A percentile compares a stretch with the other conserved stretches of the same genome.
These are phyloP conservation scores for Muscidifurax raptorellus DNA, from an alignment of 1,140 invertebrate species.

Conservation along the genomic window DNA sequence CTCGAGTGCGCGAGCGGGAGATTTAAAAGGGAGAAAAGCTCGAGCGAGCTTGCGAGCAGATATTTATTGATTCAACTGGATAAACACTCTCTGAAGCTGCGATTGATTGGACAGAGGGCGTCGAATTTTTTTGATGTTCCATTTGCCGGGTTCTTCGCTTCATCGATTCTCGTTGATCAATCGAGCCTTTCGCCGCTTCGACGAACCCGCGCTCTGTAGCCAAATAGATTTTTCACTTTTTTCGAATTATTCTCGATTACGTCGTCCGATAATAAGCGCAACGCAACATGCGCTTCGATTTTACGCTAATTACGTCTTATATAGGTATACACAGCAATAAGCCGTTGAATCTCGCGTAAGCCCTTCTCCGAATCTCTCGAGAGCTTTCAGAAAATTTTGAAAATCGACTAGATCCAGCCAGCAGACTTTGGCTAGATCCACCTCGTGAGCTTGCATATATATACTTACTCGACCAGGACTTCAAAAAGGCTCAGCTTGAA, in stretches of 20 bases:
- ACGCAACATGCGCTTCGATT: not conserved
- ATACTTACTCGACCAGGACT: not conserved
- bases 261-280: too few species aligned
- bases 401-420: not conserved
- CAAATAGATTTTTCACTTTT: not conserved
- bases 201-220: not conserved
- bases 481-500: not conserved
- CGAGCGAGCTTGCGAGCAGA: not conserved
- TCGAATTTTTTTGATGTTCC: not conserved
- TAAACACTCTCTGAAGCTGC: slow-evolving; percentile 53
- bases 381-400: not conserved
- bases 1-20: not conserved
- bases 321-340: not conserved
- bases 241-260: not conserved
- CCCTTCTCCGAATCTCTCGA: not conserved
- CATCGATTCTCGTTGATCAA: not conserved
- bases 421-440: not conserved
- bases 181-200: not conserved
- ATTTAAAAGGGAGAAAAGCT: not conserved
- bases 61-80: slow-evolving; percentile 57
- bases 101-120: slow-evolving; percentile 46
- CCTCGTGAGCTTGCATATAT: too few species aligned
- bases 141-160: not conserved
- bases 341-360: too few species aligned
- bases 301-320: too few species aligned